Conservation (phyloP, 2,888 invertebrate genomes). For the Marasmarcha lunaedactyla region DNA sequence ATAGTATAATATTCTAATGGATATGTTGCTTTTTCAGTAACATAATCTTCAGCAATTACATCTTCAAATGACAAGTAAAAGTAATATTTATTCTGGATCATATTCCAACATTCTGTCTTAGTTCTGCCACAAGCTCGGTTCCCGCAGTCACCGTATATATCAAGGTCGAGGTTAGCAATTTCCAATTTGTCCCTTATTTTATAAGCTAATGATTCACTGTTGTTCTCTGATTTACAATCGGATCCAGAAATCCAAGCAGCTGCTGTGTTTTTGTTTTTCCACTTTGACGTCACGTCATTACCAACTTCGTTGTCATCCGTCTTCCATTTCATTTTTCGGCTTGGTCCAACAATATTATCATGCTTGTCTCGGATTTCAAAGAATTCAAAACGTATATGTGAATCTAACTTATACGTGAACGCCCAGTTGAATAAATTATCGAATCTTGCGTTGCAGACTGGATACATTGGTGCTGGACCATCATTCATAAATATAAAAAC, state of each 20-base stretch:
- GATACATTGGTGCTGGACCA: slow-evolving; percentile 50
- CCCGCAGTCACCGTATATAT: slow-evolving; percentile 21
- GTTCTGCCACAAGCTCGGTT: slow-evolving; percentile 13
- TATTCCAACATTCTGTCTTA: too few species aligned
- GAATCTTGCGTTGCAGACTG: slow-evolving; percentile 31
- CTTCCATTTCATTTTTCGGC: slow-evolving; percentile 22
- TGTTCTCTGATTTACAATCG: neutral
- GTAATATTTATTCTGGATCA: slow-evolving; percentile 33
- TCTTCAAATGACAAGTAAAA: slow-evolving; percentile 46
- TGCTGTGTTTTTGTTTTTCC: slow-evolving; percentile 38
- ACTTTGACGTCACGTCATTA: slow-evolving; percentile 20
- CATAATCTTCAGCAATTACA: slow-evolving; percentile 37
- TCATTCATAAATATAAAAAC: slow-evolving; percentile 49
- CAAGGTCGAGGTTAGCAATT: slow-evolving; percentile 15
- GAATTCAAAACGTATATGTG: slow-evolving; percentile 45
- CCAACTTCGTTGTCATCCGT: slow-evolving; percentile 10
- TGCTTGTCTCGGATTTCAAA: slow-evolving; percentile 29
- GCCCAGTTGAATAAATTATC: slow-evolving; percentile 56
- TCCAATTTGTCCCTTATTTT: neutral
- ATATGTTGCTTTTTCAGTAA: slow-evolving; percentile 21
- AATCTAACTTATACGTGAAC: slow-evolving; percentile 45
- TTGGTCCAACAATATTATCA: slow-evolving; percentile 39
- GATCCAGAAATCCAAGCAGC: slow-evolving; percentile 59
- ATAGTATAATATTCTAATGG: slow-evolving; percentile 47
- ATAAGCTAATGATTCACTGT: neutral